Evolutionary conservation across 2,797 vertebrate species (phyloP), one percentile per base, ranked within the genome.

Genomic region (Picus viridis): DNA sequence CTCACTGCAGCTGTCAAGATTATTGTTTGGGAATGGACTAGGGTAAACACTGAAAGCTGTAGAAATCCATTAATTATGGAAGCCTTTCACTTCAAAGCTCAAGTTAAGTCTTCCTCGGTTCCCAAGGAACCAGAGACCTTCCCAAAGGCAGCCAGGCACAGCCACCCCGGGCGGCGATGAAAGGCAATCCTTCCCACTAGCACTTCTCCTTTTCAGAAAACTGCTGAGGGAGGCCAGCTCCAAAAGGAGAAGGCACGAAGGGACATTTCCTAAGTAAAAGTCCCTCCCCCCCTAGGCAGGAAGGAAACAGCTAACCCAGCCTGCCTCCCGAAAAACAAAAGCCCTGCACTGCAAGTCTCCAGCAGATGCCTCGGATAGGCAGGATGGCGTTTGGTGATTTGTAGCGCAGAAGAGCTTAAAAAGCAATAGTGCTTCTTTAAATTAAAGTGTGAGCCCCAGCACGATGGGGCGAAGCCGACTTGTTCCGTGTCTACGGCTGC

Each of bases 391-490:
- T 10, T 32, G 14, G 26, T 51, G 39, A 67, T 49, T 58, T 69
- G 1, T 29, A 39, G 45, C 41, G 68, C 70, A 41, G 30, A 89
- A 30, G 72, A 88, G 58, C 76, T 72, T 34, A 68, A 93, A 94
- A 85, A 87, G 59, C 82, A 97, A 91, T 86, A 82, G 90, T 94
- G 95, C 77, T 82, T 97, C 93, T 96, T 97, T 93, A 96, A 95
- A 96, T 92, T 90, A 96, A 97, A 96, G 58, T 23, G 30, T 43
- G 91, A 62, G 41, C 12, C 34, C 49, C 59, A 72, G 54, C 54
- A 70, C 78, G 32, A 59, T 4, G 45, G 70, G 88, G 32, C 14
- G 16, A 88, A 62, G 20, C 29, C 18, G 63, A 69, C 84, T 73
- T 0, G 1, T 39, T 91, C 72, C 53, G 24, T 30, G 19, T 91